Conservation (phyloP, 2,888 invertebrate genomes). For the Microchrysa polita region DNA sequence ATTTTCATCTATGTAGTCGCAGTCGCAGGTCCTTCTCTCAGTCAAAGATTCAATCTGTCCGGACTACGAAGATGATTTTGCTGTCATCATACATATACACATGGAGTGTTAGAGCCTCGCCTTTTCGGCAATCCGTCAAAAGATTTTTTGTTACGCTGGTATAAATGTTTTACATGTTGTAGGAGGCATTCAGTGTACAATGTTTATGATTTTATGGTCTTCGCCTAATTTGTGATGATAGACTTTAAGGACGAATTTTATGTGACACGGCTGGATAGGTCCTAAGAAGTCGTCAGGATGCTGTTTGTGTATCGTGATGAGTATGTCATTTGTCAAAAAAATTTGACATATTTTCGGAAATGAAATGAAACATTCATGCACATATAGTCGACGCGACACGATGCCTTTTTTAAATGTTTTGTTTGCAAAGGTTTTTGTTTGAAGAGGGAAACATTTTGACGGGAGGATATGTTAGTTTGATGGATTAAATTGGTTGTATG, state of each 20-base stretch:
- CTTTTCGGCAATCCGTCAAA: slow-evolving; percentile 6
- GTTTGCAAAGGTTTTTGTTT: neutral
- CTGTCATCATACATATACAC: no score
- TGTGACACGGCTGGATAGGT: slow-evolving; percentile 5
- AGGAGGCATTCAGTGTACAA: slow-evolving; percentile 20
- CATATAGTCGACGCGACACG: no score
- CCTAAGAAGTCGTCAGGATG: slow-evolving; percentile 29
- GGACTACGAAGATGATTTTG: no score
- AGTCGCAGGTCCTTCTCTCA: no score
- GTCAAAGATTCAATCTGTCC: no score
- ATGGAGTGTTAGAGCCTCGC: neutral
- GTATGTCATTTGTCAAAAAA: slow-evolving; percentile 43
- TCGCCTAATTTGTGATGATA: slow-evolving; percentile 42
- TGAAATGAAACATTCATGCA: neutral
- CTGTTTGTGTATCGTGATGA: slow-evolving; percentile 27
- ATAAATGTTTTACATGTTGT: slow-evolving; percentile 15
- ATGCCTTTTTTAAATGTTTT: neutral
- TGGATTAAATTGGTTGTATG: neutral
- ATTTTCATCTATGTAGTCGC: neutral
- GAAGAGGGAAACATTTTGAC: slow-evolving; percentile 6
- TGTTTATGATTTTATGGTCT: slow-evolving; percentile 40
- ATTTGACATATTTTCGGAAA: slow-evolving; percentile 28
- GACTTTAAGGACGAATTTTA: slow-evolving; percentile 41
- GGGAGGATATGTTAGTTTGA: neutral
- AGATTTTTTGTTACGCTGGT: neutral